Evolutionary conservation across 2,113 vertebrate species (phyloP).

Genomic region (Nannobrachium achirus): DNA sequence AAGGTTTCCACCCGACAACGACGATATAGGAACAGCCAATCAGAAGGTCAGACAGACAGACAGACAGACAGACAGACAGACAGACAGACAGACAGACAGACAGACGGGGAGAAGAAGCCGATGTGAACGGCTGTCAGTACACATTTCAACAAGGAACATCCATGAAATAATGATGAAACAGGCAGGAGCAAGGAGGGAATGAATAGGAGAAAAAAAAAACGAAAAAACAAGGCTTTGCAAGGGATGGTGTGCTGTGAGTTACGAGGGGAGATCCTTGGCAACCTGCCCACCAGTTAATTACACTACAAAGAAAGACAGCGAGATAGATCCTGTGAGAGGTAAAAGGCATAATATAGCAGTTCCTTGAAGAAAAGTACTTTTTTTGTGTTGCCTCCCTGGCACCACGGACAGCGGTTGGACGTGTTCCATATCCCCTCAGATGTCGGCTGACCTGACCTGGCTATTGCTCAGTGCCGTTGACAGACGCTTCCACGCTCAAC

Average conservation of each 20-base stretch:
- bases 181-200: background rate
- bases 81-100: constrained; percentile 2
- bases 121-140: constrained; percentile 23
- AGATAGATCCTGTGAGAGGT: constrained; percentile 6
- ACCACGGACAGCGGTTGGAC: constrained; percentile 25
- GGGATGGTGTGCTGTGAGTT: constrained; percentile 21
- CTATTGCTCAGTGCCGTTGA: constrained; percentile 10
- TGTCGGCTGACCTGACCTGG: constrained; percentile 20
- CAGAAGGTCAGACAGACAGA: constrained; percentile 14
- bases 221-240: constrained; percentile 6
- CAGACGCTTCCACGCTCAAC: constrained; percentile 30
- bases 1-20: too few relatives aligned
- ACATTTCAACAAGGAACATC: constrained; percentile 24
- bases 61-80: constrained; percentile 2
- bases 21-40: constrained; percentile 23
- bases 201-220: background rate
- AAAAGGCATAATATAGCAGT: constrained; percentile 27
- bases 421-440: constrained; percentile 14
- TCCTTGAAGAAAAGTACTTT: constrained; percentile 19
- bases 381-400: constrained; percentile 21
- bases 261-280: constrained; percentile 37
- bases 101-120: background rate
- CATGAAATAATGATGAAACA: background rate
- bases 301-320: background rate
- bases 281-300: constrained; percentile 37